Evolutionary conservation across 1,140 invertebrate species (phyloP), one percentile per base, ranked within the genome.

Genomic region (Drosophila yakuba): DNA sequence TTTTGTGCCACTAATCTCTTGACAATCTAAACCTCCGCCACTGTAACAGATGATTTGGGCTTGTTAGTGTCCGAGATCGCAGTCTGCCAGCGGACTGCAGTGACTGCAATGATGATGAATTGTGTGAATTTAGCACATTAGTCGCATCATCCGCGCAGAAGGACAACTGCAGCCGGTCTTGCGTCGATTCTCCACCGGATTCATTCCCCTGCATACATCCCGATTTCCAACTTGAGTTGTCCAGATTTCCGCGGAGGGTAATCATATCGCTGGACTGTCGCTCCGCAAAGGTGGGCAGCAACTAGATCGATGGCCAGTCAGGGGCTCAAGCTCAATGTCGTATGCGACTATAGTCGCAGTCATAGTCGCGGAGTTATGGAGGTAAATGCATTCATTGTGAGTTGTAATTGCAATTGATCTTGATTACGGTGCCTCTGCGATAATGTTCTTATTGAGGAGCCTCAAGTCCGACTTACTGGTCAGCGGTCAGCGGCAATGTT

Each of bases 371-470:
- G 55, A 84, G 77, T 71, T 79, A 78, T 74, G 77, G 67, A 68
- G 78, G 71, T 83, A 85, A 88, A 77, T 88, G 85, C 85, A 89
- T 83, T 89, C 85, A 89, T 89, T 89, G 84, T 80, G 86, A 64
- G 80, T 91, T 88, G 88, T 91, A 91, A 91, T 91, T 91, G 88
- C 88, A 88, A 91, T 91, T 91, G 88, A 91, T 91, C 88, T 91
- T 89, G 85, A 89, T 89, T 89, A 90, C 75, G 77, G 32, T 7
- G 80, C 74, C 85, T 43, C 75, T 80, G 80, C 78, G 83, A 88
- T 88, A 88, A 88, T 84, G 84, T 84, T 89, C 83, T 86, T 86
- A 86, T 82, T 62, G 56, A 69, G 64, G 48, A 66, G 63, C 35
- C n/a, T 25, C 35, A 14, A 32, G 14, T 51, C 36, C 41, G 11